Conservation (phyloP, 2,113 vertebrate genomes). For the Sporophila hypoxantha region DNA sequence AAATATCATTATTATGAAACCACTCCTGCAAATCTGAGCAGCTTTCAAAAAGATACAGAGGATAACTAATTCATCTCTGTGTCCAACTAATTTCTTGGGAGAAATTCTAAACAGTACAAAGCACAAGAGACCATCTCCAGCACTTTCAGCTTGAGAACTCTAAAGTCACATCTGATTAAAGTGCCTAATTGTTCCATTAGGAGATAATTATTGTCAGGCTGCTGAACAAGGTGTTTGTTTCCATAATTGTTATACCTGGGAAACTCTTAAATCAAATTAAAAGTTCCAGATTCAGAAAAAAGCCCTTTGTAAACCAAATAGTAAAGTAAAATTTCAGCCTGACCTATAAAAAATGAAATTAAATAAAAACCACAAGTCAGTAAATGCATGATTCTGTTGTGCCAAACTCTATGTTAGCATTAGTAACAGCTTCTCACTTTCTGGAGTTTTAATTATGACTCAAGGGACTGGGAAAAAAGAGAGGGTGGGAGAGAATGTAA, state of each 20-base stretch:
- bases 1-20: neutral
- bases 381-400: conserved; percentile 68
- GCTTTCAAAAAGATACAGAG: neutral
- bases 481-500: conserved; percentile 47
- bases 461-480: conserved; percentile 68
- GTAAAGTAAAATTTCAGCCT: conserved; percentile 61
- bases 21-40: neutral
- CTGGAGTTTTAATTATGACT: conserved; percentile 79
- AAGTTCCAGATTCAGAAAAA: conserved; percentile 54
- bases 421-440: conserved; percentile 75
- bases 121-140: conserved; percentile 3
- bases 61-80: neutral
- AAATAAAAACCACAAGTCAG: conserved; percentile 59
- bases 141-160: conserved; percentile 2
- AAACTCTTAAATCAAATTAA: conserved; percentile 48
- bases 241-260: conserved; percentile 45
- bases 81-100: neutral
- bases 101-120: neutral
- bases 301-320: conserved; percentile 62
- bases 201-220: conserved; percentile 22
- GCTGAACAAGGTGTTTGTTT: conserved; percentile 38
- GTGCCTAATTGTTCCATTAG: conserved; percentile 27
- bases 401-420: conserved; percentile 64
- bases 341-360: conserved; percentile 66
- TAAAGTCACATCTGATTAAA: conserved; percentile 39